phyloP scores from a whole-genome alignment of 2,113 vertebrate species.

The Galemys pyrenaicus region DNA sequence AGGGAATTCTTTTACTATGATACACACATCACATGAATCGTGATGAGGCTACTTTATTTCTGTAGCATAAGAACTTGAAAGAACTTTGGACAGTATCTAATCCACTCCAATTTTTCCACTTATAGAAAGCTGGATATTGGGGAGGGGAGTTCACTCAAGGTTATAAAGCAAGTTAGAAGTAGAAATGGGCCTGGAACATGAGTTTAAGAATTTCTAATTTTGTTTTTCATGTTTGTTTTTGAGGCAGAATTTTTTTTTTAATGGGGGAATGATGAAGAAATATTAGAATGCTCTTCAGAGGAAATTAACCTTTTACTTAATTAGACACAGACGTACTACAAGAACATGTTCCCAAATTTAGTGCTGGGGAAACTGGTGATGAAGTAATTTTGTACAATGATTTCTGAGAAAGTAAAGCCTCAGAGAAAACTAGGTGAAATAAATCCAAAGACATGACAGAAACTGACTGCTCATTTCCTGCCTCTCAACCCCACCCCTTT shows the following conservation, averaged over 20 bases:
- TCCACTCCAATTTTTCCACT: background rate
- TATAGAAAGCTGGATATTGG: background rate
- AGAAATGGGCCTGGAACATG: background rate
- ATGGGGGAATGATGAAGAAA: background rate
- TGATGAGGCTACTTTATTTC: background rate
- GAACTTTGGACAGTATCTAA: background rate
- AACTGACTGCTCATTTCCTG: slow-evolving; percentile 35
- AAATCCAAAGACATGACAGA: background rate
- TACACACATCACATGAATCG: background rate
- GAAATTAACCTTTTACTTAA: background rate
- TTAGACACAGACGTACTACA: background rate
- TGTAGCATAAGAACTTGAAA: background rate
- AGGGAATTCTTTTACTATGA: background rate
- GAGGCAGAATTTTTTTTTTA: background rate
- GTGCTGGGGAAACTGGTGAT: background rate
- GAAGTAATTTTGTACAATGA: background rate
- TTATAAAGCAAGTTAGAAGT: background rate
- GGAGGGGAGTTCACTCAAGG: background rate
- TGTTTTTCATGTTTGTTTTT: background rate
- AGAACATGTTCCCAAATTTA: background rate
- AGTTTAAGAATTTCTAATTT: background rate
- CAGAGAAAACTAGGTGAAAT: background rate
- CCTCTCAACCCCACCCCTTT: background rate
- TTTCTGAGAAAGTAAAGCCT: slow-evolving; percentile 5
- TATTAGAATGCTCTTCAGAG: background rate